phyloP scores from a whole-genome alignment of 2,888 invertebrate genomes.

The Ceraclea dissimilis region DNA sequence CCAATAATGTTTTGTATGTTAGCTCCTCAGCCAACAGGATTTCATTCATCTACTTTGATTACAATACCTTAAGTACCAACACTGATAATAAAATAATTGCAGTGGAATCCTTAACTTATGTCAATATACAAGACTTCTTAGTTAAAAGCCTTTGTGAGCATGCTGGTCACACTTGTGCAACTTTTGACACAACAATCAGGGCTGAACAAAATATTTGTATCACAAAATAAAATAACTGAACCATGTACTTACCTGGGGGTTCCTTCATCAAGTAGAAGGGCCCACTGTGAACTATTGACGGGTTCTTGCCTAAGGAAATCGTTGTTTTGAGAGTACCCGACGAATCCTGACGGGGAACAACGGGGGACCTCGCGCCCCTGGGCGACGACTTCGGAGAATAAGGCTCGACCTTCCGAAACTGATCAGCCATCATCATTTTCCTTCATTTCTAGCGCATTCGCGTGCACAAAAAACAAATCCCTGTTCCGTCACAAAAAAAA shows the following conservation, averaged over 20 bases:
- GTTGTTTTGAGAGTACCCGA: constrained; percentile 97
- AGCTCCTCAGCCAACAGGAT: too few species aligned
- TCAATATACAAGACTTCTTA: too few species aligned
- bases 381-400: constrained; percentile 94
- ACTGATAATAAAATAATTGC: too few species aligned
- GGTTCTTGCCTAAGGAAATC: constrained; percentile 94
- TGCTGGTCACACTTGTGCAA: too few species aligned
- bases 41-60: too few species aligned
- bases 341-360: constrained; percentile 92
- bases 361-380: constrained; percentile 88
- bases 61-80: too few species aligned
- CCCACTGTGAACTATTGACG: constrained; percentile 94
- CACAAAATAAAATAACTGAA: too few species aligned
- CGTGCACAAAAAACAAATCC: constrained; percentile 9
- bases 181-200: too few species aligned
- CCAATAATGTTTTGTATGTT: too few species aligned
- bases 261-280: constrained; percentile 98
- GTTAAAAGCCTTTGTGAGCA: too few species aligned
- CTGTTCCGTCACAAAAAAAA: constrained; percentile 16
- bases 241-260: constrained; percentile 69
- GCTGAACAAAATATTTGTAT: too few species aligned
- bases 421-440: constrained; percentile 85
- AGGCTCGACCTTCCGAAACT: constrained; percentile 87
- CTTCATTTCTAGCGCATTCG: constrained; percentile 17
- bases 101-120: too few species aligned